Evolutionary conservation across 2,888 invertebrate species (phyloP).

Genomic region (Lasioglossum oenotherae): DNA sequence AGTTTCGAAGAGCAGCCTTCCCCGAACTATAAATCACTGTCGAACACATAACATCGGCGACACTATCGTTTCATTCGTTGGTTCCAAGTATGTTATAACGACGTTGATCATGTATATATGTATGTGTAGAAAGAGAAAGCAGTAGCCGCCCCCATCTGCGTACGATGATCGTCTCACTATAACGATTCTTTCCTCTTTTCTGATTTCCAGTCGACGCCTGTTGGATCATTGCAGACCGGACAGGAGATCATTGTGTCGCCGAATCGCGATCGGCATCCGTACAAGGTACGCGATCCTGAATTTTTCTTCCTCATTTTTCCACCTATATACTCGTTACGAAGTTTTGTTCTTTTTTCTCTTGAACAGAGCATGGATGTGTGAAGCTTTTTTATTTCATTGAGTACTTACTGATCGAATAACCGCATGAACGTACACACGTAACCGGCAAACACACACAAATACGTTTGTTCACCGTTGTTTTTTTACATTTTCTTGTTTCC

Average conservation of each 20-base stretch:
- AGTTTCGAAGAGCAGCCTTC: slow-evolving; percentile 33
- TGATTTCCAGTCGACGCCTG: slow-evolving; percentile 92
- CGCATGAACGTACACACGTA: slow-evolving; percentile 73
- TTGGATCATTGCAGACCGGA: slow-evolving; percentile 95
- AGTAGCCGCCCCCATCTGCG: background rate
- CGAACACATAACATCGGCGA: slow-evolving; percentile 7
- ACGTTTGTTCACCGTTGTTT: background rate
- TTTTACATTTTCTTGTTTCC: background rate
- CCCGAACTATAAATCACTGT: slow-evolving; percentile 12
- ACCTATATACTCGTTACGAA: background rate
- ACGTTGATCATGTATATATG: slow-evolving; percentile 24
- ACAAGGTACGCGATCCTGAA: slow-evolving; percentile 87
- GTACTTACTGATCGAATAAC: slow-evolving; percentile 74
- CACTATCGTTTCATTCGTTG: slow-evolving; percentile 35
- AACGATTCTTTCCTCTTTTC: slow-evolving; percentile 41
- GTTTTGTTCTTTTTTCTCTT: background rate
- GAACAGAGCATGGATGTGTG: slow-evolving; percentile 76
- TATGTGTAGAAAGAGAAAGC: background rate
- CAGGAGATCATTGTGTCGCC: slow-evolving; percentile 96
- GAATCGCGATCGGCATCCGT: slow-evolving; percentile 93
- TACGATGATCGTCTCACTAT: slow-evolving; percentile 36
- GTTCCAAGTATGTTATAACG: slow-evolving; percentile 74
- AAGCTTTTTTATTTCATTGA: slow-evolving; percentile 57
- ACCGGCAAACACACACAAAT: background rate
- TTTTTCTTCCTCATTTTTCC: background rate